A percentile compares a stretch with the other conserved stretches of the same genome.
Evolutionary conservation across 1,140 invertebrate species (phyloP).

Genomic region (Batillaria attramentaria): DNA sequence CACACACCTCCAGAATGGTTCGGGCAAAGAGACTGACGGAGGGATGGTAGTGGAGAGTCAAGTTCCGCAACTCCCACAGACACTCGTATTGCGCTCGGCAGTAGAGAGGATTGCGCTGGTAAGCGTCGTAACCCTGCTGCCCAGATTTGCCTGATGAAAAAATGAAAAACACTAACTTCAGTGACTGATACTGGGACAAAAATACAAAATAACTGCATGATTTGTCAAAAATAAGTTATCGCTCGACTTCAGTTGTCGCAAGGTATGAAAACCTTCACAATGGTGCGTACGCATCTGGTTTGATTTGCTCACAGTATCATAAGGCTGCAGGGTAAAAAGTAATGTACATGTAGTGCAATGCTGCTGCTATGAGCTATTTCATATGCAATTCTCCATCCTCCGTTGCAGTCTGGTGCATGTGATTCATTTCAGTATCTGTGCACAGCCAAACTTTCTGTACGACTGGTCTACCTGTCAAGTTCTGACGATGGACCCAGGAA

Average conservation of each 20-base stretch:
- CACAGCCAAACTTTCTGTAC: background rate
- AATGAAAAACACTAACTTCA: conserved; percentile 23
- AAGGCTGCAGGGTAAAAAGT: too few relatives aligned
- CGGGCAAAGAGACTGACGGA: conserved; percentile 90
- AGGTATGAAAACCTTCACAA: too few relatives aligned
- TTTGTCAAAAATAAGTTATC: too few relatives aligned
- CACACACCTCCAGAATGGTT: conserved; percentile 80
- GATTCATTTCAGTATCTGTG: background rate
- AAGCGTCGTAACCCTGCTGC: conserved; percentile 58
- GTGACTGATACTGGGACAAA: too few relatives aligned
- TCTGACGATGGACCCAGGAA: conserved; percentile 69
- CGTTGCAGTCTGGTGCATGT: too few relatives aligned
- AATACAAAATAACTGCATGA: too few relatives aligned
- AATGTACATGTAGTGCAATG: too few relatives aligned
- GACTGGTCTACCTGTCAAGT: conserved; percentile 42
- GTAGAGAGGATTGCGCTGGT: conserved; percentile 85
- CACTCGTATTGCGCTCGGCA: conserved; percentile 81
- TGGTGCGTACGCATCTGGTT: too few relatives aligned
- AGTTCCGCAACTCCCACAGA: conserved; percentile 81
- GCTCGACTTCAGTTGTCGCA: too few relatives aligned
- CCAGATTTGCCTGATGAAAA: conserved; percentile 46
- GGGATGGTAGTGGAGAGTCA: conserved; percentile 90
- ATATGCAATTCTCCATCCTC: too few relatives aligned
- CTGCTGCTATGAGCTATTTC: too few relatives aligned
- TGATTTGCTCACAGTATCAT: too few relatives aligned